A percentile compares a stretch with the other conserved stretches of the same genome.
Evolutionary conservation across 2,888 invertebrate species (phyloP).

Genomic region (Ophion slaviceki): DNA sequence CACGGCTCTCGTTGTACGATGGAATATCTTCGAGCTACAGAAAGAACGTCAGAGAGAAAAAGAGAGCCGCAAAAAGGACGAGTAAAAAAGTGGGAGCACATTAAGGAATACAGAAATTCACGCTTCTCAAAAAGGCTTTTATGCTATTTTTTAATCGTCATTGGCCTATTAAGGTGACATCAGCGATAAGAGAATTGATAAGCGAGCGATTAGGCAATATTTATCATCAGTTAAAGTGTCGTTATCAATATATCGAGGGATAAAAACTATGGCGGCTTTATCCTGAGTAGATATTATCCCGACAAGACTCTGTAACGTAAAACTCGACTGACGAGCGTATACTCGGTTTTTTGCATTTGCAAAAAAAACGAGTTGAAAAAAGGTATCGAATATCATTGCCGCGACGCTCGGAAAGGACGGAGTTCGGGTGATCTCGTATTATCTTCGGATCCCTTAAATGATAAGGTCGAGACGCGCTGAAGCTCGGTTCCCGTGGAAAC

Average conservation of each 20-base stretch:
- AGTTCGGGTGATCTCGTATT: slow-evolving; percentile 15
- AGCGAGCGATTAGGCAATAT: slow-evolving; percentile 40
- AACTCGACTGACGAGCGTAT: background rate
- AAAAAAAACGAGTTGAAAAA: background rate
- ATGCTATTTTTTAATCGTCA: slow-evolving; percentile 48
- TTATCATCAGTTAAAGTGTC: slow-evolving; percentile 47
- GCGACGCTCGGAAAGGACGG: slow-evolving; percentile 60
- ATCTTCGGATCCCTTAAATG: slow-evolving; percentile 64
- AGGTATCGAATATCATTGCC: background rate
- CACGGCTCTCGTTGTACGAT: slow-evolving; percentile 44
- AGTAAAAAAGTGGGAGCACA: slow-evolving; percentile 28
- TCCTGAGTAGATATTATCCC: slow-evolving; percentile 50
- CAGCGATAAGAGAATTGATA: slow-evolving; percentile 41
- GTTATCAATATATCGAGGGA: slow-evolving; percentile 25
- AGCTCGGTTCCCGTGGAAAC: slow-evolving; percentile 41
- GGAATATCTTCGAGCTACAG: slow-evolving; percentile 49
- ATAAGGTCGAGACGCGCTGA: slow-evolving; percentile 71
- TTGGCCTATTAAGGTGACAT: slow-evolving; percentile 47
- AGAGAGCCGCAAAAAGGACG: slow-evolving; percentile 20
- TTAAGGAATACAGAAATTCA: slow-evolving; percentile 57
- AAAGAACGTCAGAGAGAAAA: slow-evolving; percentile 24
- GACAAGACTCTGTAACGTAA: slow-evolving; percentile 1
- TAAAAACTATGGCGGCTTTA: slow-evolving; percentile 34
- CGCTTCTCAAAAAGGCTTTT: slow-evolving; percentile 49
- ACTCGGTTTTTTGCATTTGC: background rate